phyloP scores from a whole-genome alignment of 2,113 vertebrate genomes.

The Oncorhynchus keta region DNA sequence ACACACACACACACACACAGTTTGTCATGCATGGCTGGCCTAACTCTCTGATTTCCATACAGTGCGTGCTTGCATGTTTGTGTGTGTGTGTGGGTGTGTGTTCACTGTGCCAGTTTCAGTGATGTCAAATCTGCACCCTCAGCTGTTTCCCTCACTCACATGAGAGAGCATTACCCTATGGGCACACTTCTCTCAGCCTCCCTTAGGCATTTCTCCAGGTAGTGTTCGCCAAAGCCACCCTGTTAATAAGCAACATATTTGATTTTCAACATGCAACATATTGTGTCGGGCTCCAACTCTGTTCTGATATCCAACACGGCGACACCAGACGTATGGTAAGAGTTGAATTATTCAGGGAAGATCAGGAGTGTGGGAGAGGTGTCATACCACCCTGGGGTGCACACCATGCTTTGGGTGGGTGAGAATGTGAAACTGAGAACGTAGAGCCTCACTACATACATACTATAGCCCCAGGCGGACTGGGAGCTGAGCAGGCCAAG shows the following conservation, averaged over 20 bases:
- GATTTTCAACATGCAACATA: conserved; percentile 61
- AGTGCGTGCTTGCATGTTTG: conserved; percentile 14
- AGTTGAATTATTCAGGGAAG: conserved; percentile 66
- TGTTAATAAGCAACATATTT: conserved; percentile 82
- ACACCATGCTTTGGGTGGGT: conserved; percentile 69
- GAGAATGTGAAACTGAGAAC: conserved; percentile 64
- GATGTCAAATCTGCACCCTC: conserved; percentile 70
- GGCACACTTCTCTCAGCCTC: conserved; percentile 43
- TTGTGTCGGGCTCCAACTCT: conserved; percentile 44
- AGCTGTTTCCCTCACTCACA: conserved; percentile 63
- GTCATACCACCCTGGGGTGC: conserved; percentile 64
- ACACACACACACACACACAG: background rate
- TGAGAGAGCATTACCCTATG: conserved; percentile 42
- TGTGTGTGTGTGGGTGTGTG: conserved; percentile 13
- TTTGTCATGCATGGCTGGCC: conserved; percentile 48
- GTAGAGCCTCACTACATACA: conserved; percentile 35
- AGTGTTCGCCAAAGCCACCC: conserved; percentile 64
- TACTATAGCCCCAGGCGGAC: conserved; percentile 51
- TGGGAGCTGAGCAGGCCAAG: conserved; percentile 42
- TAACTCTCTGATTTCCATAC: conserved; percentile 54
- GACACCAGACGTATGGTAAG: conserved; percentile 46
- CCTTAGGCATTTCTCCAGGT: conserved; percentile 71
- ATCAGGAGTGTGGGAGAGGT: conserved; percentile 63
- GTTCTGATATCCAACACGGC: background rate
- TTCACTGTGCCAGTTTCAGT: conserved; percentile 60